phyloP scores from a whole-genome alignment of 2,888 invertebrate genomes.

The Dicyrtoma fusca region DNA sequence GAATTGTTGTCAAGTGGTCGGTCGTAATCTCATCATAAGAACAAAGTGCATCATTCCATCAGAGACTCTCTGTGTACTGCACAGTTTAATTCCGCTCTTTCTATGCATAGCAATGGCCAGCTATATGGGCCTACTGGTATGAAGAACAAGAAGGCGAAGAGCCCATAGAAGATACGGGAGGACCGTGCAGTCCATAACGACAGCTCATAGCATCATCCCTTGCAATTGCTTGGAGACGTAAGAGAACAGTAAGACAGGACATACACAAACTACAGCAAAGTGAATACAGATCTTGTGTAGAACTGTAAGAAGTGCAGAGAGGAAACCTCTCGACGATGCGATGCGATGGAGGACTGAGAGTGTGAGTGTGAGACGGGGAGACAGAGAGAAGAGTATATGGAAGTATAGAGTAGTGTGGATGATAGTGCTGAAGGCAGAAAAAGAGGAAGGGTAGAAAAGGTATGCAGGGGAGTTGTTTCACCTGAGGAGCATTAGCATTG shows the following conservation, averaged over 20 bases:
- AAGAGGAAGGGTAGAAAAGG: conserved; percentile 31
- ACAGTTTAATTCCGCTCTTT: not conserved
- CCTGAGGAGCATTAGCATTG: conserved; percentile 38
- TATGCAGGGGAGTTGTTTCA: conserved; percentile 37
- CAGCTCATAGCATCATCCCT: conserved; percentile 1
- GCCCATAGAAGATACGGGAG: too few relatives aligned
- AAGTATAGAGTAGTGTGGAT: not conserved
- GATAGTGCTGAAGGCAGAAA: conserved; percentile 32
- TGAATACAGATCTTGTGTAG: too few relatives aligned
- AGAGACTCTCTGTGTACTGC: conserved; percentile 1
- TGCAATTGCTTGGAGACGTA: conserved; percentile 6
- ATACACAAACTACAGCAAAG: too few relatives aligned
- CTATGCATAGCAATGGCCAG: not conserved
- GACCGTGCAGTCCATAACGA: not conserved
- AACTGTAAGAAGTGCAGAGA: too few relatives aligned
- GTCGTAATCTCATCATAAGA: conserved; percentile 1
- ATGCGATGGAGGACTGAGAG: not conserved
- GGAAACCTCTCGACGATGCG: too few relatives aligned
- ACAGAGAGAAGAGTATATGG: not conserved
- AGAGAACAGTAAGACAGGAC: conserved; percentile 1
- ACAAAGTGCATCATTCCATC: conserved; percentile 33
- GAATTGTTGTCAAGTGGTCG: conserved; percentile 11
- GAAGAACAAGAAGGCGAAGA: not conserved
- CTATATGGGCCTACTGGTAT: too few relatives aligned
- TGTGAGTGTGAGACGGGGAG: conserved; percentile 5